Base-by-base conservation (phyloP, 92 coral and sea anemone genomes). In the Anthopleura xanthogrammica region DNA sequence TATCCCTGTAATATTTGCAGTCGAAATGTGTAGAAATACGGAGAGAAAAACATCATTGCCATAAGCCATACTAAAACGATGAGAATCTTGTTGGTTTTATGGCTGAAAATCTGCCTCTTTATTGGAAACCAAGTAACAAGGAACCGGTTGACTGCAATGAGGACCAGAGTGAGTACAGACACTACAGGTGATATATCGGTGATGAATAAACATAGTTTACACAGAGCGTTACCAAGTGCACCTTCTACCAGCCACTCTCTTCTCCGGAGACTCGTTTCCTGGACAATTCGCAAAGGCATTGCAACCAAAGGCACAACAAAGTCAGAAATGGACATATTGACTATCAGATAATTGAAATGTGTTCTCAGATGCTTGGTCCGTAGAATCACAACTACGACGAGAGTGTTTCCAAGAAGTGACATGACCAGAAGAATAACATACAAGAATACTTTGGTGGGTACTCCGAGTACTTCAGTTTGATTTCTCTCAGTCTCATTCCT, bases 321-420 rank as follows among this genome's bases (percentile, higher is more conserved):
- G 41, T 83, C 87, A 14, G 87, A 83, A 6, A 76, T 41, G 2
- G 87, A 70, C 82, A 83, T 83, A 56, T 83, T 83, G 58, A 77
- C 81, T 19, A 83, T 83, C 54, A 83, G 60, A 60, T 76, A 83
- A 52, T 83, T 83, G 36, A 83, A 54, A 20, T 72, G 40, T 46
- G 81, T 83, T 12, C 82, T 58, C 42, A 83, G n/a, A 41, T 62
- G 36, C 40, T 24, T 52, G 76, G 76, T 65, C 29, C 36, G 14
- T 14, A 83, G 56, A 8, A 83, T 66, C 2, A 83, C 87, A 3
- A 55, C 23, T 1, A 77, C 56, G 24, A 83, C 82, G 39, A 83
- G 87, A 23, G 82, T 60, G 82, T 83, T 83, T 24, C 87, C 87
- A 60, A 43, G 14, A 17, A 83, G 60, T 11, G 87, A 83, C 24